Conservation (phyloP, 2,888 invertebrate species). For the Caenorhabditis panamensis region DNA sequence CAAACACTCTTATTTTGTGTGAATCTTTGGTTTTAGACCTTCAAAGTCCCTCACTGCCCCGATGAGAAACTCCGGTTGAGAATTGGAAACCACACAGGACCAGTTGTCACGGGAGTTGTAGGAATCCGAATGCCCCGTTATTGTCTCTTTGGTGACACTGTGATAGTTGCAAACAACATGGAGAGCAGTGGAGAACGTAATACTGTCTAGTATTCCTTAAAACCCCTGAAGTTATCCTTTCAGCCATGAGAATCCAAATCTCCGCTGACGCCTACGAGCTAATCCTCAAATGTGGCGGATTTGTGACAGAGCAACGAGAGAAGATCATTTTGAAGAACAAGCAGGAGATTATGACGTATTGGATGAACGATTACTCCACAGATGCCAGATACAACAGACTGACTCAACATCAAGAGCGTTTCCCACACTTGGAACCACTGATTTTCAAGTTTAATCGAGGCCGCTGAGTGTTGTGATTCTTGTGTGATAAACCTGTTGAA, state of each 20-base stretch:
- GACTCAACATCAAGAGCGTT: constrained; percentile 23
- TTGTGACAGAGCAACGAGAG: constrained; percentile 58
- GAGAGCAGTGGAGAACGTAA: constrained; percentile 69
- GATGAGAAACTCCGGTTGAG: constrained; percentile 66
- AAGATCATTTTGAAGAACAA: constrained; percentile 63
- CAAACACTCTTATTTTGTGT: neutral
- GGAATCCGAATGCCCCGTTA: constrained; percentile 66
- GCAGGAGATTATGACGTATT: constrained; percentile 55
- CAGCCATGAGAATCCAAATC: constrained; percentile 69
- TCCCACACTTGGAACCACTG: constrained; percentile 51
- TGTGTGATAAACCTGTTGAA: constrained; percentile 23
- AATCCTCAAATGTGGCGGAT: constrained; percentile 64
- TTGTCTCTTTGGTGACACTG: constrained; percentile 68
- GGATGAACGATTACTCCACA: constrained; percentile 57
- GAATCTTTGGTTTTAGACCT: constrained; percentile 40
- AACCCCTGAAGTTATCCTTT: constrained; percentile 24
- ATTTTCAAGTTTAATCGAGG: constrained; percentile 51
- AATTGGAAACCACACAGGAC: constrained; percentile 68
- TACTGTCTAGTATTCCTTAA: no score
- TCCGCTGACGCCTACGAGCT: constrained; percentile 62
- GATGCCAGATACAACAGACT: constrained; percentile 50
- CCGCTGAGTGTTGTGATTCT: neutral
- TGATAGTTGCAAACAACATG: constrained; percentile 67
- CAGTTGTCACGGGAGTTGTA: constrained; percentile 66
- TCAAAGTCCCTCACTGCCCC: constrained; percentile 61